Evolutionary conservation across 1,140 invertebrate genomes (phyloP).

Genomic region (Lepidotrigona ventralis): DNA sequence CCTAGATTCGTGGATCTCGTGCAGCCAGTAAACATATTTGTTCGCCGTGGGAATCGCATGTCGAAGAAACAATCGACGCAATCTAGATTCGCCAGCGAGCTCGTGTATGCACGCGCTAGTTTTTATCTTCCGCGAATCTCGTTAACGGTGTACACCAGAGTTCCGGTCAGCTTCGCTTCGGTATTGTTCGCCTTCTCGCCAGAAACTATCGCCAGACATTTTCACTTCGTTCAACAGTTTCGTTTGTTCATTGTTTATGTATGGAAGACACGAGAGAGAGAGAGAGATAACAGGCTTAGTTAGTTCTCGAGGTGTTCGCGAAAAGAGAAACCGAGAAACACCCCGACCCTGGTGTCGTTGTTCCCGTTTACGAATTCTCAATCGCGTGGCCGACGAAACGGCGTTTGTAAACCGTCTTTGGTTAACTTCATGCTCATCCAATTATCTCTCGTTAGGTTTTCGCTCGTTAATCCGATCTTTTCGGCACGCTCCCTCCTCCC

Average conservation of each 20-base stretch:
- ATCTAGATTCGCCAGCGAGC: slow-evolving; percentile 11
- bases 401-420: neutral
- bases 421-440: slow-evolving; percentile 20
- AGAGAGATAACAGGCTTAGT: neutral
- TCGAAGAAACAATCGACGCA: neutral
- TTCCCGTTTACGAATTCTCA: neutral
- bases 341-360: neutral
- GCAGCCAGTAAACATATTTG: slow-evolving; percentile 21
- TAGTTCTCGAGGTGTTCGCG: no score
- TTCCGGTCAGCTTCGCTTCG: neutral
- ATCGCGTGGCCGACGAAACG: neutral
- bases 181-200: neutral
- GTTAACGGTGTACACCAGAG: neutral
- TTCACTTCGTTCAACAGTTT: neutral
- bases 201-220: neutral
- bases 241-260: neutral
- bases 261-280: neutral
- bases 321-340: neutral
- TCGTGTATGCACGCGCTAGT: neutral
- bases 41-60: slow-evolving; percentile 13
- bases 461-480: slow-evolving; percentile 7
- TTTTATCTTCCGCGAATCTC: slow-evolving; percentile 27
- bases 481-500: neutral
- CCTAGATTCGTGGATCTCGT: neutral
- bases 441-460: slow-evolving; percentile 14